Evolutionary conservation across 2,888 invertebrate species (phyloP).

Genomic region (Heliconius aoede): DNA sequence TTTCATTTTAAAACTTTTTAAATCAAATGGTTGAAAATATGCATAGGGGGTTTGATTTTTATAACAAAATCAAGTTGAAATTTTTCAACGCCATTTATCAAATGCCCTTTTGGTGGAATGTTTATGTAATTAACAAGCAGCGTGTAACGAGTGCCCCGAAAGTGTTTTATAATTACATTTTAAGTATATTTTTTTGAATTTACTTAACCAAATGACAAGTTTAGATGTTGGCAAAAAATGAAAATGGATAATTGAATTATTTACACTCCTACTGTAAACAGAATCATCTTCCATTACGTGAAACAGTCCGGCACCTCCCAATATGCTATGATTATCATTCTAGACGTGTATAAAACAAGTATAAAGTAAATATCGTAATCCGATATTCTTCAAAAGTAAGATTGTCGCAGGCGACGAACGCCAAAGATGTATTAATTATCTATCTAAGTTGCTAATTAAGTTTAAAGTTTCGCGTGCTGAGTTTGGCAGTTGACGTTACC

Average conservation of each 20-base stretch:
- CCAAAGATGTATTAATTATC: constrained; percentile 65
- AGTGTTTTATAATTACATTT: no score
- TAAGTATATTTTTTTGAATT: neutral
- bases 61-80: neutral
- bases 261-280: no score
- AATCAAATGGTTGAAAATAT: neutral
- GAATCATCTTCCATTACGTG: no score
- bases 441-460: constrained; percentile 75
- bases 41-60: neutral
- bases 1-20: neutral
- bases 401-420: constrained; percentile 35
- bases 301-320: no score
- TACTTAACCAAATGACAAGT: neutral
- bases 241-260: neutral
- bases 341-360: neutral
- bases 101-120: neutral
- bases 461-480: constrained; percentile 70
- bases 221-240: neutral
- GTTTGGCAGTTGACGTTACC: constrained; percentile 68
- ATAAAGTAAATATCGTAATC: neutral
- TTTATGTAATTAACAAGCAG: neutral
- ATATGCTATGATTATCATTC: no score
- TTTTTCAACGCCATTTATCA: neutral
- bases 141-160: neutral
- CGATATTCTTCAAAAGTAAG: constrained; percentile 27